A percentile compares a stretch with the other conserved stretches of the same genome.
Conservation (phyloP, 1,140 invertebrate genomes). For the Diorhabda carinulata region DNA sequence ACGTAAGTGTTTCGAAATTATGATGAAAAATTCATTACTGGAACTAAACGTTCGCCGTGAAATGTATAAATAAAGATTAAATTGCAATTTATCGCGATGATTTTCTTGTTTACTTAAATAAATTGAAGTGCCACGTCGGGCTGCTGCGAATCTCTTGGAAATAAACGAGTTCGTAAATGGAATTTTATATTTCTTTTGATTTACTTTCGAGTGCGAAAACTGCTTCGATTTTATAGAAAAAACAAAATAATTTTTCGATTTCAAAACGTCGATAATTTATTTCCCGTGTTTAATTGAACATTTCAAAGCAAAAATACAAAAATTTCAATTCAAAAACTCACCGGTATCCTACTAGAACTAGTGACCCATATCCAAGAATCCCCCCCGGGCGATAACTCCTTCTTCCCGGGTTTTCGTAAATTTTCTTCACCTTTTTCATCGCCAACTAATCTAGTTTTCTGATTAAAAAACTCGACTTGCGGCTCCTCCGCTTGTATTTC, state of each 20-base stretch:
- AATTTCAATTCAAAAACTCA: slow-evolving; percentile 46
- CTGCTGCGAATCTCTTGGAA: background rate
- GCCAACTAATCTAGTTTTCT: slow-evolving; percentile 58
- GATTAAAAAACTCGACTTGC: slow-evolving; percentile 65
- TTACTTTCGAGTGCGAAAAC: too few species aligned
- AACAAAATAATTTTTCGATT: too few species aligned
- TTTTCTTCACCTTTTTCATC: slow-evolving; percentile 60
- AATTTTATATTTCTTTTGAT: background rate
- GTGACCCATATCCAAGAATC: slow-evolving; percentile 75
- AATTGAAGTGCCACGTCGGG: background rate
- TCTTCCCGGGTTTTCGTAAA: slow-evolving; percentile 53
- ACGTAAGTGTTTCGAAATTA: too few species aligned
- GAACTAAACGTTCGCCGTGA: too few species aligned
- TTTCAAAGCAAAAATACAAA: too few species aligned
- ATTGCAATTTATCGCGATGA: background rate
- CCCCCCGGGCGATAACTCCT: slow-evolving; percentile 59
- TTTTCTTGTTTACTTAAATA: background rate
- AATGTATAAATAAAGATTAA: too few species aligned
- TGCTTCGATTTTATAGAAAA: too few species aligned
- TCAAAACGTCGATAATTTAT: too few species aligned
- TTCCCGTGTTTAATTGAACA: too few species aligned
- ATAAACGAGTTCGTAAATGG: background rate
- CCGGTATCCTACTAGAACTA: slow-evolving; percentile 71
- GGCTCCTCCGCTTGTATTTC: slow-evolving; percentile 49
- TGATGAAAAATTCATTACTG: too few species aligned